A percentile compares a stretch with the other conserved stretches of the same genome.
phyloP scores from a whole-genome alignment of 1,140 invertebrate genomes.

The Hycleus phaleratus region DNA sequence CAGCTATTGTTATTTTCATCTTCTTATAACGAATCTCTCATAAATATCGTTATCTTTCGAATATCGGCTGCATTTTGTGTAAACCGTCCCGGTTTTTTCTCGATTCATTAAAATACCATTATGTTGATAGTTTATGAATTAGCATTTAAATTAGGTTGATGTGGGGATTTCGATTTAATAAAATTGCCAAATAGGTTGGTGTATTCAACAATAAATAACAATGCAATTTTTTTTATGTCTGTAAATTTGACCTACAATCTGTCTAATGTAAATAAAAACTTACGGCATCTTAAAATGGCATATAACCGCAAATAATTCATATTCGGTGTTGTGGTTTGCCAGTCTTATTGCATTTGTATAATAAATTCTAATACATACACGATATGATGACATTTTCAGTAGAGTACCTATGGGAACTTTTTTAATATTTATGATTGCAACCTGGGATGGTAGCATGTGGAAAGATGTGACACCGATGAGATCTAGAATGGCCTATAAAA shows the following conservation, averaged over 20 bases:
- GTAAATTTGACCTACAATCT: too few relatives aligned
- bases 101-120: conserved; percentile 15
- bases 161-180: too few relatives aligned
- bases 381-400: conserved; percentile 20
- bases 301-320: conserved; percentile 2
- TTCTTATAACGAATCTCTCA: not conserved
- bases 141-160: too few relatives aligned
- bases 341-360: not conserved
- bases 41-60: conserved; percentile 5
- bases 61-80: conserved; percentile 5
- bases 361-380: conserved; percentile 12
- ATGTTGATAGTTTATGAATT: not conserved
- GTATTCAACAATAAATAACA: too few relatives aligned
- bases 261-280: too few relatives aligned
- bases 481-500: conserved; percentile 21
- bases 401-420: conserved; percentile 27
- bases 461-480: conserved; percentile 24
- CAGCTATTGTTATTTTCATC: conserved; percentile 3
- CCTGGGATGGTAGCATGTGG: conserved; percentile 21
- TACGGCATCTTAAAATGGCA: too few relatives aligned
- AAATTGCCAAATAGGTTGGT: too few relatives aligned
- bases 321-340: not conserved
- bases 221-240: too few relatives aligned
- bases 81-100: not conserved
- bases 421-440: conserved; percentile 25